Evolutionary conservation across 2,888 invertebrate genomes (phyloP), one percentile per base, ranked within the genome.

Genomic region (Microchrysa polita): DNA sequence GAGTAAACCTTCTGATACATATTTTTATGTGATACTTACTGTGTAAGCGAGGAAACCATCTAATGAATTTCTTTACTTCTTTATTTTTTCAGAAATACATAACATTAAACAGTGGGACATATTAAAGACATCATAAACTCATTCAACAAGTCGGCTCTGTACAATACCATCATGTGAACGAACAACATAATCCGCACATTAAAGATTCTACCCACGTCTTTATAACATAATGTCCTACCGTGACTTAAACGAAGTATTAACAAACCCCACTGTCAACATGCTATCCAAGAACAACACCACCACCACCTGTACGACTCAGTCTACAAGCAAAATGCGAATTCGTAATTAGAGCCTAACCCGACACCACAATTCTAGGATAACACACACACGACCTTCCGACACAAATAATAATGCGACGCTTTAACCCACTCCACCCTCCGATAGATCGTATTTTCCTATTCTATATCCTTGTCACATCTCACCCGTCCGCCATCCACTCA

Each of bases 401-500:
- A 20, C 22, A n/a, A 22, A 2, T 40, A 57, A 69, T 20, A 20
- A 69, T 69, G 69, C 40, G 27, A 18, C 55, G 52, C 42, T 69
- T 57, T 16, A 55, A 20, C 40, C 40, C 40, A 5, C 20, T 16
- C 69, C 40, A 20, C n/a, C 20, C 69, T 16, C 52, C 34, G 57
- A 34, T 42, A 55, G 69, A 55, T 42, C 57, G 22, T 20, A 40
- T 55, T 69, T 57, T 69, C 22, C 55, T 69, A 20, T 14, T 69
- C 16, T 69, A 55, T 27, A 34, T 69, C 44, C 10, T 40, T 1
- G 34, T 40, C 34, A 40, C 53, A 12, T 57, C 42, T 40, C n/a
- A 52, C 18, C 55, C 69, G 2, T 44, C 22, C 20, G 1, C 14
- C n/a, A 22, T 44, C 22, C 22, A 18, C 22, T 57, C 69, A 34